phyloP scores from a whole-genome alignment of 1,140 invertebrate species.

The Hylaeus anthracinus region DNA sequence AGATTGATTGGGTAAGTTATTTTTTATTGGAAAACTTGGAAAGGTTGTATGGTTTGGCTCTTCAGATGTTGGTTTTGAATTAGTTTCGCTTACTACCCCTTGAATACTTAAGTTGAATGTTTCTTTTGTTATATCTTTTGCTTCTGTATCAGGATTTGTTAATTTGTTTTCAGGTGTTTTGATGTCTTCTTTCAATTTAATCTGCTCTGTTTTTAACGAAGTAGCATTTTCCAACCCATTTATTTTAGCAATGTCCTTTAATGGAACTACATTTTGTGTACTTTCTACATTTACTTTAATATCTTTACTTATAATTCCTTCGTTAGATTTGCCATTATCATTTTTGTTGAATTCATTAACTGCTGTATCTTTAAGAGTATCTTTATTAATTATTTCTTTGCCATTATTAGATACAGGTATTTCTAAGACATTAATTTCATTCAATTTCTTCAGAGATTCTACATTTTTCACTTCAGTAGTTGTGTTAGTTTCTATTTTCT shows the following conservation, averaged over 20 bases:
- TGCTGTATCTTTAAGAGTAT: background rate
- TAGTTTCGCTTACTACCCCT: no score
- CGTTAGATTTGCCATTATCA: constrained; percentile 10
- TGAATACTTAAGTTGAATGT: background rate
- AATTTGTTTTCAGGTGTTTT: background rate
- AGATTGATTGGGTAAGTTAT: background rate
- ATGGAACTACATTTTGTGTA: background rate
- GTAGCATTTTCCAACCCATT: background rate
- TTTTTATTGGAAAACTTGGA: no score
- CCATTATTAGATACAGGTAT: background rate
- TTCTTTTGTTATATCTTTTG: background rate
- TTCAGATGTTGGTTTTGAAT: no score
- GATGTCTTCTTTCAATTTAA: background rate
- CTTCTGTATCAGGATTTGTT: background rate
- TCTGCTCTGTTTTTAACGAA: background rate
- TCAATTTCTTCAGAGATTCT: background rate
- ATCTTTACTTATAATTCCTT: constrained; percentile 49
- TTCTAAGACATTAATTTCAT: background rate
- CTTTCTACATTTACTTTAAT: constrained; percentile 40
- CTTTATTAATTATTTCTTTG: background rate
- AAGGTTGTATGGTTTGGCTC: no score
- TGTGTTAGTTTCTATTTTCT: background rate
- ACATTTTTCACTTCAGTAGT: background rate
- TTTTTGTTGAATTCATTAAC: background rate
- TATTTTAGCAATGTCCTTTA: background rate